Evolutionary conservation across 1,140 invertebrate genomes (phyloP), one percentile per base, ranked within the genome.

Genomic region (Tetragonula clypearis): DNA sequence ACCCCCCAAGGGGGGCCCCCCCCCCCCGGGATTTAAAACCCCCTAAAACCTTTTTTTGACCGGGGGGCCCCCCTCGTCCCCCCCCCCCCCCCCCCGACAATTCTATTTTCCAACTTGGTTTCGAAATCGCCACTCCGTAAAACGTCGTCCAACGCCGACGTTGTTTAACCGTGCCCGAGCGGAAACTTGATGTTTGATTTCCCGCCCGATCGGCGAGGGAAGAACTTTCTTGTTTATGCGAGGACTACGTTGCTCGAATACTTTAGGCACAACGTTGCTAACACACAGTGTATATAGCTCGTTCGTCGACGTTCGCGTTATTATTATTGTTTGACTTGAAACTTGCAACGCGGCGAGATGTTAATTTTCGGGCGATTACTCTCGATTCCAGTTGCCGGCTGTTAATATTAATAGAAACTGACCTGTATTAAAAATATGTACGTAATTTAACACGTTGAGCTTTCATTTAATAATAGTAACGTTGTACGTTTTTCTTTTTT

Each of bases 91-190:
- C n/a, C n/a, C n/a, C n/a, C n/a, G 71, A 79, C 30, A 90, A 93
- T 93, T 92, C 86, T 90, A 92, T 93, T 91, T 91, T 88, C 90
- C 91, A 92, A 93, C 89, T 92, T 82, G 86, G 92, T 92, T 92
- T 75, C 68, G 73, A 79, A 75, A 79, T 84, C 76, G 56, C 77
- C 75, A 76, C 80, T 71, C 75, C 79, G 72, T 65, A 78, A 83
- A 83, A 83, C 75, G n/a, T n/a, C 41, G 35, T 41, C 35, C 35
- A 41, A 41, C 41, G 82, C 82, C 78, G 82, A 78, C 53, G 65
- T 8, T 65, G 74, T 83, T 58, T 21, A 56, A 60, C 30, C 14
- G 12, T 15, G n/a, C 30, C 12, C 17, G 8, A 23, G 6, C 60
- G 12, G 65, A 49, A 71, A 71, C 35, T 58, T 15, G 65, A 17